Evolutionary conservation across 2,888 invertebrate species (phyloP).

Genomic region (Oeneis ivallda): DNA sequence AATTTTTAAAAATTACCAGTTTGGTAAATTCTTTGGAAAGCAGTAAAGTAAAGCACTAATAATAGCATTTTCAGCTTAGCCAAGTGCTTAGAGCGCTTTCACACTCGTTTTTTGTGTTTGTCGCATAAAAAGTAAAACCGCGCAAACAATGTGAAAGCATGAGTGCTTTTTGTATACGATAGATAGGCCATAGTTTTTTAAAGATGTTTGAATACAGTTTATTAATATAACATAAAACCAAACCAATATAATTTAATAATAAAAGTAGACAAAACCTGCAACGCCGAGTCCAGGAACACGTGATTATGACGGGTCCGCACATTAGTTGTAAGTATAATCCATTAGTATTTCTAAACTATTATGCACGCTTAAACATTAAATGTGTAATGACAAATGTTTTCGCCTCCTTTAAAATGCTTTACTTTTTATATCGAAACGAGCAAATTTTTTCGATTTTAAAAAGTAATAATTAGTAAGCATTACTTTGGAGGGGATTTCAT

Average conservation of each 20-base stretch:
- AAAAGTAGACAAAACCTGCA: conserved; percentile 27
- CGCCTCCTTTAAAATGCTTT: no score
- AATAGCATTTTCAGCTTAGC: not conserved
- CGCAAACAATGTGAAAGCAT: conserved; percentile 20
- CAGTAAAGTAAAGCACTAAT: not conserved
- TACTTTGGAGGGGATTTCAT: no score
- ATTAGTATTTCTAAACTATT: not conserved
- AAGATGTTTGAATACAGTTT: conserved; percentile 9
- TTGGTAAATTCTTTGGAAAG: no score
- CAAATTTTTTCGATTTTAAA: no score
- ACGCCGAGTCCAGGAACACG: not conserved
- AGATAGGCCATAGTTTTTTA: conserved; percentile 26
- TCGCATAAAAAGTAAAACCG: conserved; percentile 2
- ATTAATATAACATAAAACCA: conserved; percentile 5
- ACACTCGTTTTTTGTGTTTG: conserved; percentile 11
- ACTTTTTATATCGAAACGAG: no score
- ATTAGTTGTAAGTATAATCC: not conserved
- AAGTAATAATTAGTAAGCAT: no score
- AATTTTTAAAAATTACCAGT: no score
- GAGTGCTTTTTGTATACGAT: conserved; percentile 47
- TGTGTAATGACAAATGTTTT: no score
- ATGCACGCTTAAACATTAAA: no score
- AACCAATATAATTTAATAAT: conserved; percentile 28
- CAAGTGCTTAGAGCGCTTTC: conserved; percentile 16
- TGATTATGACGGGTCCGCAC: not conserved